A percentile compares a stretch with the other conserved stretches of the same genome.
These are phyloP conservation scores for Gorsachius goisagi DNA, from an alignment of 2,113 vertebrate genomes.

Conservation along the genomic window DNA sequence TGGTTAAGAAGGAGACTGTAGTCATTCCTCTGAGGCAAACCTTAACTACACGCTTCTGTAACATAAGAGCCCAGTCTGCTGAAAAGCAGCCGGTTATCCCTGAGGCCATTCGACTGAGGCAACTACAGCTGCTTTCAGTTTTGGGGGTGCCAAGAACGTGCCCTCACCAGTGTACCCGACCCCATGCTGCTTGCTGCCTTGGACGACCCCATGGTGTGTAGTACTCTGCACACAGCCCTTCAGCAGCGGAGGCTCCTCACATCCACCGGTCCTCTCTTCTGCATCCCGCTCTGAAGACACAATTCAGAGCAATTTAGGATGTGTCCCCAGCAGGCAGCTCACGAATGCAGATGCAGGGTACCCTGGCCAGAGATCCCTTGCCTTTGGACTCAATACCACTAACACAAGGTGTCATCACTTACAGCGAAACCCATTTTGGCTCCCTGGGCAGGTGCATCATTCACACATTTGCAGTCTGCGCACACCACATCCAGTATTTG, in stretches of 20 bases:
- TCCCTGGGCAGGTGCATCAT: neutral
- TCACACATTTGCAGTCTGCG: rapidly evolving
- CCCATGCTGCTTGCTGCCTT: neutral
- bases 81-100: neutral
- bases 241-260: neutral
- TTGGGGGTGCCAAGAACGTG: neutral
- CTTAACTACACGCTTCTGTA: neutral
- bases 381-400: neutral
- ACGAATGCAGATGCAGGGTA: neutral
- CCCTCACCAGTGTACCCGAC: neutral
- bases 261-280: rapidly evolving
- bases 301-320: neutral
- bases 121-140: neutral
- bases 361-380: neutral
- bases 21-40: neutral
- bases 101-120: neutral
- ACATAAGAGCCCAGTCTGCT: neutral
- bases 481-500: rapidly evolving
- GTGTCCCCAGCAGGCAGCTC: neutral
- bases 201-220: neutral
- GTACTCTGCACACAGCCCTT: neutral
- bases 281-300: neutral
- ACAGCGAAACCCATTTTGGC: neutral
- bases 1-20: neutral
- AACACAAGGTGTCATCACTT: rapidly evolving